phyloP scores from a whole-genome alignment of 2,888 invertebrate genomes.

The Protodeltote pygarga region DNA sequence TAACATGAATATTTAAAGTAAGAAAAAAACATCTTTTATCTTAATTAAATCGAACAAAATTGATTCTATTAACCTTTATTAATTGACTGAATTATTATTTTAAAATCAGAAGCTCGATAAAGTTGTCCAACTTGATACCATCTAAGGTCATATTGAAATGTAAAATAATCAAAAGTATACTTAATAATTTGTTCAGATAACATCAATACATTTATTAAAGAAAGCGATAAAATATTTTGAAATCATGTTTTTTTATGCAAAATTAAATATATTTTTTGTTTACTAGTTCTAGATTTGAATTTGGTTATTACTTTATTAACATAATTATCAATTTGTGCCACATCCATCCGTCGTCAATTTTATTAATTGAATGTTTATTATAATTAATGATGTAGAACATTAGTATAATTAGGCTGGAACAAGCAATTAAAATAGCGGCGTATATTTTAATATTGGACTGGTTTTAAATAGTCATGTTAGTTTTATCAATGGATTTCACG shows the following conservation, averaged over 20 bases:
- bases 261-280: not conserved
- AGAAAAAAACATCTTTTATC: not conserved
- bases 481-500: not conserved
- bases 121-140: constrained; percentile 21
- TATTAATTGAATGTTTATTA: constrained; percentile 29
- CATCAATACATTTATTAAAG: constrained; percentile 14
- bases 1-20: too few relatives aligned
- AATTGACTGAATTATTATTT: constrained; percentile 16
- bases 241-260: constrained; percentile 13
- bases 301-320: constrained; percentile 11
- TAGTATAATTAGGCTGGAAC: constrained; percentile 27
- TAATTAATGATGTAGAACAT: constrained; percentile 28
- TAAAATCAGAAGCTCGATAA: constrained; percentile 22
- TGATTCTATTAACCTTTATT: constrained; percentile 34
- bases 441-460: constrained; percentile 10
- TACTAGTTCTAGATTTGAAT: constrained; percentile 1
- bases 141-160: constrained; percentile 25
- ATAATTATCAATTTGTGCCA: constrained; percentile 16
- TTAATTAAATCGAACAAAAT: constrained; percentile 1
- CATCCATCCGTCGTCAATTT: not conserved
- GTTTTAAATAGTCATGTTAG: constrained; percentile 3
- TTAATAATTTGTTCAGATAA: constrained; percentile 11
- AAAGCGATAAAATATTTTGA: constrained; percentile 14
- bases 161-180: constrained; percentile 5
- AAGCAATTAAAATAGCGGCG: constrained; percentile 18